phyloP scores from a whole-genome alignment of 2,888 invertebrate genomes.

The Cacoxenus indagator region DNA sequence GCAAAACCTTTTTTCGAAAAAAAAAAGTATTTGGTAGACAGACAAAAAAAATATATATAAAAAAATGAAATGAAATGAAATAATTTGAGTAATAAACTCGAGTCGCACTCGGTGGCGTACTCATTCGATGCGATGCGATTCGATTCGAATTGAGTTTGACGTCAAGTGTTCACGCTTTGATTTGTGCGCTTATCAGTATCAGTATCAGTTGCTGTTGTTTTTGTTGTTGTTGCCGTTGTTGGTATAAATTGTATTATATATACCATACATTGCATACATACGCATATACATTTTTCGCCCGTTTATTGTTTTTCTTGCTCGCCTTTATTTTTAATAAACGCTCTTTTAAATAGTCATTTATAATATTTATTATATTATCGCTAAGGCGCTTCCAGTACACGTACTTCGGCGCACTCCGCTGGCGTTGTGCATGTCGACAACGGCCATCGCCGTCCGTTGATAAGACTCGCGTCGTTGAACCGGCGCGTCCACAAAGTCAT shows the following conservation, averaged over 20 bases:
- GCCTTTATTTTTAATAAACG: slow-evolving; percentile 31
- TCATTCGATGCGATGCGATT: too few relatives aligned
- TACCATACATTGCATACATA: background rate
- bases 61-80: too few relatives aligned
- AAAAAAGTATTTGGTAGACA: too few relatives aligned
- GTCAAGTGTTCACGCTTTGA: too few relatives aligned
- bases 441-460: slow-evolving; percentile 13
- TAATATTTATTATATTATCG: slow-evolving; percentile 43
- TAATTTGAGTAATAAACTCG: too few relatives aligned
- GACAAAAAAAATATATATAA: too few relatives aligned
- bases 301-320: slow-evolving; percentile 15
- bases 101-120: too few relatives aligned
- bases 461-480: slow-evolving; percentile 19
- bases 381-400: slow-evolving; percentile 13
- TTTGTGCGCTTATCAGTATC: background rate
- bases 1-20: too few relatives aligned
- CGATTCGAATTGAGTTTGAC: background rate
- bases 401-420: background rate
- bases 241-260: background rate
- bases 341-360: slow-evolving; percentile 38
- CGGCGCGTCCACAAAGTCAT: background rate
- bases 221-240: too few relatives aligned
- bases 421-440: background rate
- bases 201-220: too few relatives aligned
- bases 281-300: slow-evolving; percentile 9